Base-by-base conservation (phyloP, 2,113 vertebrate species). In the Probosciger aterrimus region DNA sequence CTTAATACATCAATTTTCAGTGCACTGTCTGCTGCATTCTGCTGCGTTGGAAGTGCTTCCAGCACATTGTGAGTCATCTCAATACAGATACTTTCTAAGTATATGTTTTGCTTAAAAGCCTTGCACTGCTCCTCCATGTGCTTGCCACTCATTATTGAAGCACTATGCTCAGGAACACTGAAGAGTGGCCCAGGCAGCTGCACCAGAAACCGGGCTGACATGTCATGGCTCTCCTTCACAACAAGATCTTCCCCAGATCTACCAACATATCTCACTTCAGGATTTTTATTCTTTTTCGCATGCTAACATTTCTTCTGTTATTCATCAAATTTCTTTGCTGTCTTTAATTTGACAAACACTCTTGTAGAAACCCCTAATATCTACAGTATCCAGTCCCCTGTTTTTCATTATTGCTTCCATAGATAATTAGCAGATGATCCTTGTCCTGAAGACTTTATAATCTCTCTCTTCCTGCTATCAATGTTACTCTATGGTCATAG, bases 91-190 rank as follows among this genome's bases (percentile, higher is more conserved):
- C 24, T 33, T 75, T 65, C 44, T 12, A 62, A 27, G 33, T 20
- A 11, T 16, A 22, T 17, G 10, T 90, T 90, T 82, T 90, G 35
- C 35, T 82, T 39, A 55, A 75, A 47, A 73, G 28, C 20, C 24
- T 39, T 62, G 35, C 18, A 17, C 7, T 44, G 14, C 27, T 73
- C 27, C 19, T 64, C 16, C 4, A 2, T 0, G 0, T 4, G 4
- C 47, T 64, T 7, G 0, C n/a, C 4, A 6, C 30, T 50, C 44
- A 10, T 35, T 82, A 63, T 47, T 52, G 62, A 85, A 93, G 43
- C 33, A 65, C 39, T 44, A 4, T 0, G 4, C 49, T 74, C 19
- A 65, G 71, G 25, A 52, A 14, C 44, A n/a, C 0, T 41, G 80
- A 74, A 92, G 74, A 82, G 44, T 0, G 0, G 43, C 30, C 33